A percentile compares a stretch with the other conserved stretches of the same genome.
Conservation (phyloP, 2,888 invertebrate species). For the Dione vanillae region DNA sequence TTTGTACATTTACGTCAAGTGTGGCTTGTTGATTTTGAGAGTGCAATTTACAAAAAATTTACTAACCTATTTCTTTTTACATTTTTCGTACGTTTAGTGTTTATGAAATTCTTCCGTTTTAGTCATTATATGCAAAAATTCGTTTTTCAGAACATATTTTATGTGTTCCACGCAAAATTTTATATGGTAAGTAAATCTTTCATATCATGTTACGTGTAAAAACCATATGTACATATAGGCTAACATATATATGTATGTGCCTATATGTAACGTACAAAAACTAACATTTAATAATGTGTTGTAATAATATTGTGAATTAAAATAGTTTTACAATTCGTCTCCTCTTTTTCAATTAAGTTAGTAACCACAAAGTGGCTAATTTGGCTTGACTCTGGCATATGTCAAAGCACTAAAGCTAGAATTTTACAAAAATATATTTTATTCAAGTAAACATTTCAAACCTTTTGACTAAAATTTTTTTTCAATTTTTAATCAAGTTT, state of each 20-base stretch:
- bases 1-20: background rate
- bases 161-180: too few relatives aligned
- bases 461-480: conserved; percentile 12
- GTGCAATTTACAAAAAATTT: background rate
- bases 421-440: conserved; percentile 38
- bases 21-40: background rate
- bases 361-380: conserved; percentile 33
- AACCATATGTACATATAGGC: too few relatives aligned
- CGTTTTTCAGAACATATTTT: too few relatives aligned
- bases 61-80: too few relatives aligned
- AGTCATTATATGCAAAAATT: too few relatives aligned
- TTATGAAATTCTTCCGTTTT: too few relatives aligned
- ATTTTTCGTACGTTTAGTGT: too few relatives aligned
- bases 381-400: conserved; percentile 31
- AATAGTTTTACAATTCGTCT: background rate
- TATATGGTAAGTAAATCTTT: too few relatives aligned
- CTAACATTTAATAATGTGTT: background rate
- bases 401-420: conserved; percentile 41
- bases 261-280: too few relatives aligned
- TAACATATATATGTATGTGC: too few relatives aligned
- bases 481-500: background rate
- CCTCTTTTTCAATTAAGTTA: conserved; percentile 21
- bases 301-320: background rate
- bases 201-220: too few relatives aligned
- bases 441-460: conserved; percentile 28